A percentile compares a stretch with the other conserved stretches of the same genome.
phyloP scores from a whole-genome alignment of 2,888 invertebrate genomes.

The Pristionchus fissidentatus region DNA sequence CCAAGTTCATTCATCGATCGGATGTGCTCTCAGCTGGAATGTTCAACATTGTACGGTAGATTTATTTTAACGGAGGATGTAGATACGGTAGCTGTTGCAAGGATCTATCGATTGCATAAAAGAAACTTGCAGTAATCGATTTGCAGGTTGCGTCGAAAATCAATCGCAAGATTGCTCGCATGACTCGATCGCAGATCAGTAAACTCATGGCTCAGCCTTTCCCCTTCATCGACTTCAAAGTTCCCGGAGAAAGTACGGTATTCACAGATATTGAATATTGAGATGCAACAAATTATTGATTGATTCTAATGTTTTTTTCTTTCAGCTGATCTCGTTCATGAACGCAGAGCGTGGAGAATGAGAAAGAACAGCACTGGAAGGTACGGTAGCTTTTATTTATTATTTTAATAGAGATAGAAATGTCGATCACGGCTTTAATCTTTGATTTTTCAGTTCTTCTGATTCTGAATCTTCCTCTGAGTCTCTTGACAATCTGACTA shows the following conservation, averaged over 20 bases:
- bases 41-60: too few species aligned
- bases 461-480: constrained; percentile 33
- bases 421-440: background rate
- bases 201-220: constrained; percentile 39
- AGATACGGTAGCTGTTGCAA: too few species aligned
- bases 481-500: constrained; percentile 32
- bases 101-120: too few species aligned
- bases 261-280: background rate
- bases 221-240: constrained; percentile 46
- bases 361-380: constrained; percentile 39
- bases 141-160: background rate
- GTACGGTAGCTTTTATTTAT: too few species aligned
- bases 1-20: background rate
- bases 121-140: background rate
- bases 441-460: background rate
- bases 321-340: constrained; percentile 20
- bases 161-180: background rate
- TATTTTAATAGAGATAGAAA: too few species aligned
- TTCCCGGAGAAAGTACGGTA: constrained; percentile 39
- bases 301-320: background rate
- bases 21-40: constrained; percentile 44
- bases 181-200: constrained; percentile 14
- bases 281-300: background rate
- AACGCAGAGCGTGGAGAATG: constrained; percentile 5
- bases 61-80: too few species aligned